These are phyloP conservation scores for Crotalus helleri DNA, from an alignment of 2,113 vertebrate genomes.

Conservation along the genomic window DNA sequence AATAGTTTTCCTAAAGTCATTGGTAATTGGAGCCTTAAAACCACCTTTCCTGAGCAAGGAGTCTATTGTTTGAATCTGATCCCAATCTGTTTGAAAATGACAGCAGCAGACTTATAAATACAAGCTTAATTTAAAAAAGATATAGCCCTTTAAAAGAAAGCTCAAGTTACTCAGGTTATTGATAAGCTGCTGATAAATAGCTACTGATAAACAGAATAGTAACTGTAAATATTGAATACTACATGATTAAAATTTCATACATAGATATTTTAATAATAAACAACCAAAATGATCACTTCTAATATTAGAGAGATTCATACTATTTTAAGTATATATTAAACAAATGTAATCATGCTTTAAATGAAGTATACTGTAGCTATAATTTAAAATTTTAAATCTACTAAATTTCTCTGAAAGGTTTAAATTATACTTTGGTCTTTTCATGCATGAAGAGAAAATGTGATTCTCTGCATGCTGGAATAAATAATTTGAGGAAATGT, in stretches of 20 bases:
- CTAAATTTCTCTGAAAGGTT: conserved; percentile 20
- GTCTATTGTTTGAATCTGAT: conserved; percentile 86
- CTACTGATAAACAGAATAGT: neutral
- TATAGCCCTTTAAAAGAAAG: neutral
- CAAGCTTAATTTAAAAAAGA: conserved; percentile 11
- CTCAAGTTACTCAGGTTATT: conserved; percentile 39
- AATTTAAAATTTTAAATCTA: conserved; percentile 20
- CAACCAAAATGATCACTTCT: neutral
- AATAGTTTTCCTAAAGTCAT: conserved; percentile 85
- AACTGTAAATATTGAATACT: neutral
- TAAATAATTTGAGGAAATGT: conserved; percentile 59
- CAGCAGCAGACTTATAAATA: conserved; percentile 25
- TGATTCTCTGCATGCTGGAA: conserved; percentile 60
- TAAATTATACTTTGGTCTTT: conserved; percentile 56
- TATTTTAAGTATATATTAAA: conserved; percentile 28
- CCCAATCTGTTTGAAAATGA: conserved; percentile 74
- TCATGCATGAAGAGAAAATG: conserved; percentile 54
- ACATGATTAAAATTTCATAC: neutral
- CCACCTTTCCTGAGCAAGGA: conserved; percentile 86
- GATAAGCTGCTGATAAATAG: neutral
- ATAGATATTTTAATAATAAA: conserved; percentile 26
- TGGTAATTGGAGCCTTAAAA: conserved; percentile 83
- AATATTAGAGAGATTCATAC: conserved; percentile 1
- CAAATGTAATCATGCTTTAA: conserved; percentile 4
- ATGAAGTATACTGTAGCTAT: neutral